Evolutionary conservation across 2,888 invertebrate species (phyloP), one percentile per base, ranked within the genome.

Genomic region (Pterostichus niger): DNA sequence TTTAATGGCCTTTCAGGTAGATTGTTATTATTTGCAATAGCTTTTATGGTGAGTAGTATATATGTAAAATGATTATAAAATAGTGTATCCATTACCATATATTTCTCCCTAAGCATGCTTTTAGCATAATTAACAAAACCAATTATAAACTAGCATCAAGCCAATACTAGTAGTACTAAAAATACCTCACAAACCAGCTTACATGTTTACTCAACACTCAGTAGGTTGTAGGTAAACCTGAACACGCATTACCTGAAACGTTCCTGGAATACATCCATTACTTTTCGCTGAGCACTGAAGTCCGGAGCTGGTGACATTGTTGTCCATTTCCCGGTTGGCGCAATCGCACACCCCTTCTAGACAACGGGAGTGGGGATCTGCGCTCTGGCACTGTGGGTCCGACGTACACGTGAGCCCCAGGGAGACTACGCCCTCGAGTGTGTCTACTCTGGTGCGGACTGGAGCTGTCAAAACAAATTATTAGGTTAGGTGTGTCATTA

Each of bases 201-300:
- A 49, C 49, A 56, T 17, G 56, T 56, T 56, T 56, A 56, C 56
- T 13, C 52, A 1, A 40, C 9, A 40, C 40, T 40, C 6, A 40
- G 40, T 40, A 40, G 40, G 6, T 40, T 3, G 40, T 24, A 1
- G 24, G 24, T 40, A 40, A 40, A 40, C 40, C 6, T 40, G 40
- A 40, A 40, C 40, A 40, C 40, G 40, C 40, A 88, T 90, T 89
- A 94, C 94, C 91, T 96, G 96, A 89, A 97, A 97, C 13, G 97
- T 97, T 84, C 96, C 96, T 13, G 94, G 93, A 85, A 95, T 93
- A 88, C 97, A 97, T 59, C 97, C 97, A 80, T 94, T 93, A 86
- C 93, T 93, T 71, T 92, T 90, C 0, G 96, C 95, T 15, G 94
- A 93, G 89, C 97, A 97, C 33, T 61, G 79, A 9, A 56, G n/a